A percentile compares a stretch with the other conserved stretches of the same genome.
Evolutionary conservation across 2,113 vertebrate genomes (phyloP).

Genomic region (Acrocephalus arundinaceus): DNA sequence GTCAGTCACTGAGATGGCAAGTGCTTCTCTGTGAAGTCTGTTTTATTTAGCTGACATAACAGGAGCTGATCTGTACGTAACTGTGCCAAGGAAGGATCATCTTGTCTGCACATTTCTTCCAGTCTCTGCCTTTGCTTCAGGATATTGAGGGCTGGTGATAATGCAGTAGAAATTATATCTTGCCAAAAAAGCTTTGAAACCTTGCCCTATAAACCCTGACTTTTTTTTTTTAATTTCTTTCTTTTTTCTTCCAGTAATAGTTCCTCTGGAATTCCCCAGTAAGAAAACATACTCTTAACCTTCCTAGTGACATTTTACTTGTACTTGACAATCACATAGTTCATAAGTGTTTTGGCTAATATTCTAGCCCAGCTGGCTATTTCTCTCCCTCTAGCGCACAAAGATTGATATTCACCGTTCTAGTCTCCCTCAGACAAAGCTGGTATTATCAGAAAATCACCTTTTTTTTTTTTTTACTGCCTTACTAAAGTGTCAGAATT

Average conservation of each 20-base stretch:
- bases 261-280: conserved; percentile 64
- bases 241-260: not conserved
- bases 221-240: not conserved
- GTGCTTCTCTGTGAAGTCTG: not conserved
- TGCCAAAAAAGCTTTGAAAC: conserved; percentile 48
- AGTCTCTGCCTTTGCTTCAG: conserved; percentile 57
- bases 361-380: conserved; percentile 42
- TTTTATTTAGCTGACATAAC: conserved; percentile 38
- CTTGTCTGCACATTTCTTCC: conserved; percentile 52
- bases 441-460: conserved; percentile 28
- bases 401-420: conserved; percentile 8
- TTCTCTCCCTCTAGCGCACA: not conserved
- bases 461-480: not conserved
- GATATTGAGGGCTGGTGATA: conserved; percentile 51
- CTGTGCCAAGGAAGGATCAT: conserved; percentile 56
- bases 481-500: conserved; percentile 19
- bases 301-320: conserved; percentile 41
- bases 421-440: conserved; percentile 37
- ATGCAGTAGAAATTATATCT: conserved; percentile 20
- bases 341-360: conserved; percentile 45
- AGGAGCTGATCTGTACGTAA: conserved; percentile 19
- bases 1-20: not conserved
- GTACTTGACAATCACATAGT: not conserved
- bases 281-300: conserved; percentile 36
- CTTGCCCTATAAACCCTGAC: conserved; percentile 6